These are phyloP conservation scores for Melolontha melolontha DNA, from an alignment of 2,888 invertebrate genomes.

Conservation along the genomic window DNA sequence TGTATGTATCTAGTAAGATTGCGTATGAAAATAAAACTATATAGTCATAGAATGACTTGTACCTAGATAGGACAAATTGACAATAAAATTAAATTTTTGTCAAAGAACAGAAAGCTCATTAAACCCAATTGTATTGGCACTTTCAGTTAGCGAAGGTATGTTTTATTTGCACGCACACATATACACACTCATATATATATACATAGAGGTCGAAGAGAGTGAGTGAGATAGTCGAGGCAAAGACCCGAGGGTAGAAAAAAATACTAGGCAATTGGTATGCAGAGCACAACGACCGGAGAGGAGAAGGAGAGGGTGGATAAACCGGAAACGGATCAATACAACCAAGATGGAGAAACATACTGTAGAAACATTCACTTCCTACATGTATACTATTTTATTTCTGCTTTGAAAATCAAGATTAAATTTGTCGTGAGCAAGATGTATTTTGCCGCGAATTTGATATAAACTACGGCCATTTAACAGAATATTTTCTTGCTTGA, in stretches of 20 bases:
- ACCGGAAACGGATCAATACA: slow-evolving; percentile 67
- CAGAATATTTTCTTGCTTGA: too few relatives aligned
- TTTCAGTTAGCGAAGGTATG: slow-evolving; percentile 61
- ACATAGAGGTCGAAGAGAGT: slow-evolving; percentile 27
- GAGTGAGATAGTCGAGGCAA: slow-evolving; percentile 48
- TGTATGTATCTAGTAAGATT: too few relatives aligned
- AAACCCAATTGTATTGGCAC: slow-evolving; percentile 62
- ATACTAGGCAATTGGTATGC: slow-evolving; percentile 73
- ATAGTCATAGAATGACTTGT: neutral
- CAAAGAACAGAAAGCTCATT: slow-evolving; percentile 57
- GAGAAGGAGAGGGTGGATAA: slow-evolving; percentile 63
- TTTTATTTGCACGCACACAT: slow-evolving; percentile 56
- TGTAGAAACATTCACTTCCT: slow-evolving; percentile 61
- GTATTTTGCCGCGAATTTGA: neutral
- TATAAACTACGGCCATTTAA: neutral
- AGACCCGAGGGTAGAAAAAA: slow-evolving; percentile 65
- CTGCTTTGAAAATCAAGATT: neutral
- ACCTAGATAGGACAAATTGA: neutral
- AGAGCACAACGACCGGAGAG: slow-evolving; percentile 69
- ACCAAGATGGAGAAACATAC: slow-evolving; percentile 65
- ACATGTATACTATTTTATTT: slow-evolving; percentile 24
- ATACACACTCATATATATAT: too few relatives aligned
- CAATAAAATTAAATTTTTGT: slow-evolving; percentile 42
- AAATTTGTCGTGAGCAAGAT: neutral
- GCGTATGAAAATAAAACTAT: too few relatives aligned